These are phyloP conservation scores for Muscina levida DNA, from an alignment of 2,888 invertebrate genomes.

Conservation along the genomic window DNA sequence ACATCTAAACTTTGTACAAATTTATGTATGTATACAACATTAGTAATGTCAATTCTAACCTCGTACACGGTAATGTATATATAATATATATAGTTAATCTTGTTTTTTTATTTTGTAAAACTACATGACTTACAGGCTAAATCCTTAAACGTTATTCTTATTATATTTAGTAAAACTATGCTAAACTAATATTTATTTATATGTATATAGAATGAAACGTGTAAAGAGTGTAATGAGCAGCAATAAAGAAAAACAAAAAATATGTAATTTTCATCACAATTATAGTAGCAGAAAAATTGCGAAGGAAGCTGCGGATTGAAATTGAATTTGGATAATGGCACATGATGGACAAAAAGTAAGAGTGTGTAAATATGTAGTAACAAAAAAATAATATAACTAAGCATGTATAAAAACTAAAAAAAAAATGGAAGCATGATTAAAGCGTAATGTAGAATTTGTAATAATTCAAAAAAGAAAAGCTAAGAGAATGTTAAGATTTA, in stretches of 20 bases:
- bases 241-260: constrained; percentile 19
- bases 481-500: neutral
- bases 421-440: constrained; percentile 56
- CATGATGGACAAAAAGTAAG: constrained; percentile 55
- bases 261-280: constrained; percentile 26
- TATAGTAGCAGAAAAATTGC: too few species aligned
- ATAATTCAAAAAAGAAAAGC: neutral
- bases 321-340: constrained; percentile 63
- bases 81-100: constrained; percentile 36
- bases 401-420: constrained; percentile 30
- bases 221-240: constrained; percentile 10
- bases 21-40: constrained; percentile 29
- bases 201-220: neutral
- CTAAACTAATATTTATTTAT: too few species aligned
- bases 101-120: constrained; percentile 26
- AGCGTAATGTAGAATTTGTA: constrained; percentile 33
- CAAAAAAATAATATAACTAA: constrained; percentile 3
- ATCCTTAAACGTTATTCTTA: constrained; percentile 19
- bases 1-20: constrained; percentile 37
- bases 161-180: constrained; percentile 43
- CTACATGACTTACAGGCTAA: constrained; percentile 7
- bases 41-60: constrained; percentile 42
- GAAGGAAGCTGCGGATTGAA: constrained; percentile 13
- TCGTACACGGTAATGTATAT: constrained; percentile 27
- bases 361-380: constrained; percentile 23